Evolutionary conservation across 2,888 invertebrate species (phyloP), one percentile per base, ranked within the genome.

Genomic region (Rhagonycha fulva): DNA sequence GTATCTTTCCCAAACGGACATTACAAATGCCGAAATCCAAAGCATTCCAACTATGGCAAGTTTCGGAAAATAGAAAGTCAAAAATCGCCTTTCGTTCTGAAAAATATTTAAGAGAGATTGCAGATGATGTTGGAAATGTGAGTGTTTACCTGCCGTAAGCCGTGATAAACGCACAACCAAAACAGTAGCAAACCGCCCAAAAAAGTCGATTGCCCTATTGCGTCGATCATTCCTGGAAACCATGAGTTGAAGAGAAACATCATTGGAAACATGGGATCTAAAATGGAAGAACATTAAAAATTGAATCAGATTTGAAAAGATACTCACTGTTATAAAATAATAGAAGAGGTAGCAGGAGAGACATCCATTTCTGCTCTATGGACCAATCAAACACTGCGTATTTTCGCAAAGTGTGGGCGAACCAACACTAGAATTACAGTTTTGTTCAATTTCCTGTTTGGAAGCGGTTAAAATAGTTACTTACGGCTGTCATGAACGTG

Each of bases 361-460:
- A 95, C 87, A 98, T 92, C 98, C 98, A 99, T 87, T 96, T 97
- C 86, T 99, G 98, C 88, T 99, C 99, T 83, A 98, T 96, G 0
- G 98, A 97, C 98, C 98, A 99, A 87, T 98, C 97, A 82, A 94
- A 92, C 63, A 96, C 90, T 0, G 95, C 93, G 88, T 96, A 98
- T 86, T 94, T 95, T 81, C 96, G 90, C 81, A 99, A 89, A 0
- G 94, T 93, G 87, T 97, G 95, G 60, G 95, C 95, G 87, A 97
- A 98, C 95, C 97, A 96, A 86, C 96, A 96, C 98, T 98, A 89
- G 79, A 91, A 90, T 71, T 62, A 26, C 67, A n/a, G 9, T 28
- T 72, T n/a, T 9, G 7, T 47, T 7, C 19, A 47, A 2, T 47
- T n/a, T n/a, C 12, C n/a, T n/a, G n/a, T 7, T 47, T 47, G 47